phyloP scores from a whole-genome alignment of 1,140 invertebrate genomes.

The Portunus trituberculatus region DNA sequence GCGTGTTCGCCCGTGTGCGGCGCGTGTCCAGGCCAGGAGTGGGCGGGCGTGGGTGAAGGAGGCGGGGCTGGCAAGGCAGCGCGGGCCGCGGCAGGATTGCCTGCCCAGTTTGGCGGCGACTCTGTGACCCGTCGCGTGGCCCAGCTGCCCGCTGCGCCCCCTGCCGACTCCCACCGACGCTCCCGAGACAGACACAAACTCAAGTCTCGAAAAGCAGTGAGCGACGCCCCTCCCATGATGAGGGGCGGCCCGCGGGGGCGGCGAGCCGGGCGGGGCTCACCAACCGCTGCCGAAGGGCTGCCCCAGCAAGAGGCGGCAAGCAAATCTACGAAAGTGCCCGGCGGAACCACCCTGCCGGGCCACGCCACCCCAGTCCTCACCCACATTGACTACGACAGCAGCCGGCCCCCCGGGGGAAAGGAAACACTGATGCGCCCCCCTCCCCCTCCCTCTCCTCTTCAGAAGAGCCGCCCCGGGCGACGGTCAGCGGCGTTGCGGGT shows the following conservation, averaged over 20 bases:
- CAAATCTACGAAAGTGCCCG: neutral
- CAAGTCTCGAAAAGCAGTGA: conserved; percentile 3
- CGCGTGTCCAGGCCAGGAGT: conserved; percentile 53
- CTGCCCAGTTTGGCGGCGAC: conserved; percentile 60
- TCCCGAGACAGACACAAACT: conserved; percentile 29
- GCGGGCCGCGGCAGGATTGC: conserved; percentile 7
- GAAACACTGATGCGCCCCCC: neutral
- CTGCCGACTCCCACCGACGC: conserved; percentile 16
- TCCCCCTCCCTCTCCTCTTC: neutral
- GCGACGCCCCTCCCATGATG: neutral
- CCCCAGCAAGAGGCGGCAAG: neutral
- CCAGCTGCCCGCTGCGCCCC: neutral
- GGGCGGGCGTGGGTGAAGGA: conserved; percentile 55
- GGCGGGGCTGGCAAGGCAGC: conserved; percentile 55
- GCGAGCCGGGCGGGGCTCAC: neutral
- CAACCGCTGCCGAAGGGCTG: neutral
- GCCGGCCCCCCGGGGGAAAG: neutral
- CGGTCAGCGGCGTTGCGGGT: conserved; percentile 48
- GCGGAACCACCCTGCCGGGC: conserved; percentile 54
- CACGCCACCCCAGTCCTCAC: conserved; percentile 58
- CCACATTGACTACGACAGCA: conserved; percentile 64
- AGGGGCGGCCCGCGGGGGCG: conserved; percentile 9
- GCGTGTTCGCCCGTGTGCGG: conserved; percentile 51
- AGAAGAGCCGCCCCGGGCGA: conserved; percentile 1
- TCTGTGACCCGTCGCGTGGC: conserved; percentile 57